phyloP scores from a whole-genome alignment of 2,888 invertebrate genomes.

The Pilophorus perplexus region DNA sequence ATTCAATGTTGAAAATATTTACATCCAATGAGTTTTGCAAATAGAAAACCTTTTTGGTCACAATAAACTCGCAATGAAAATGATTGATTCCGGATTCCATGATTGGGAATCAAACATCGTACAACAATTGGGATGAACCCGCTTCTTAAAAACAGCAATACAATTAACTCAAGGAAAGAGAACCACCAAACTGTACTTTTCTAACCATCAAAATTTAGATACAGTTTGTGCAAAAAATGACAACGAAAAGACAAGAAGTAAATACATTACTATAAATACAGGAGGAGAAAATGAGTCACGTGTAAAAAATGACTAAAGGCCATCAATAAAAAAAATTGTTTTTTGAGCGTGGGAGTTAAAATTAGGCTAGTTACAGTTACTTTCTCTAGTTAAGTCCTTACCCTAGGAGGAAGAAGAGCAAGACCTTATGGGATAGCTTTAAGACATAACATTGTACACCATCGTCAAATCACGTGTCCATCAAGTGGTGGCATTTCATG shows the following conservation, averaged over 20 bases:
- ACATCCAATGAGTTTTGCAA: too few relatives aligned
- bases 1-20: too few relatives aligned
- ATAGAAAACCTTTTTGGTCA: too few relatives aligned
- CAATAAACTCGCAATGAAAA: too few relatives aligned
- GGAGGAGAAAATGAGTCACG: too few relatives aligned
- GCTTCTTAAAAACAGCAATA: too few relatives aligned
- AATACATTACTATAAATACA: too few relatives aligned
- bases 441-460: constrained; percentile 20
- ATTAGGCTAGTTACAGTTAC: constrained; percentile 21
- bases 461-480: neutral
- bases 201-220: neutral
- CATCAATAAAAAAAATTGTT: neutral
- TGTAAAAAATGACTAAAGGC: constrained; percentile 12
- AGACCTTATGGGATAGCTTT: constrained; percentile 3
- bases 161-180: too few relatives aligned
- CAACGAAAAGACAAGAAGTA: neutral
- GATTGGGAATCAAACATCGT: too few relatives aligned
- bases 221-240: neutral
- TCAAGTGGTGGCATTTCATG: constrained; percentile 30
- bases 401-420: constrained; percentile 16
- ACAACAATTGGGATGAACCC: too few relatives aligned
- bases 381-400: constrained; percentile 30
- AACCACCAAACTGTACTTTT: too few relatives aligned
- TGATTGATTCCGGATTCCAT: too few relatives aligned
- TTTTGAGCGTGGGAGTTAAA: constrained; percentile 22